Percentiles rank a stretch among this genome's conserved stretches.
phyloP scores from a whole-genome alignment of 2,888 invertebrate species.

The Mesochorus sp. region DNA sequence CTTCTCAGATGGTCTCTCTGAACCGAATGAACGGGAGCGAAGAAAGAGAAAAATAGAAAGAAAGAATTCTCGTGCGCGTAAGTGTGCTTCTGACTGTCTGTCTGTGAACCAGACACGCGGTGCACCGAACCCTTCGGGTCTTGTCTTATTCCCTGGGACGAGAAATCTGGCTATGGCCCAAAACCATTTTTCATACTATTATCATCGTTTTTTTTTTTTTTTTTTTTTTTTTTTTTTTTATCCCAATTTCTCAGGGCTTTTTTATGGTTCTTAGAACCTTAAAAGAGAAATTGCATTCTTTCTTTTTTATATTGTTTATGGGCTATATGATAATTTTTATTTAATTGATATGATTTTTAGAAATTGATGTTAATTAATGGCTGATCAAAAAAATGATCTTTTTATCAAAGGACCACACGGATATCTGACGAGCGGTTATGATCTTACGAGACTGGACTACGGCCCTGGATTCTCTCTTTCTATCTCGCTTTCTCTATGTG shows the following conservation, averaged over 20 bases:
- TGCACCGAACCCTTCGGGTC: constrained; percentile 40
- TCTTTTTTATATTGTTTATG: neutral
- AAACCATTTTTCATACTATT: constrained; percentile 20
- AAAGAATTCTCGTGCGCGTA: constrained; percentile 19
- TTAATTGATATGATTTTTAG: too few relatives aligned
- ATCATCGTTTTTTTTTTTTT: constrained; percentile 28
- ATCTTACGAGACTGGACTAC: constrained; percentile 41
- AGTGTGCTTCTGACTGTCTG: constrained; percentile 12
- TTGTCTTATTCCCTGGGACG: constrained; percentile 3
- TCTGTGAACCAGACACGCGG: constrained; percentile 49
- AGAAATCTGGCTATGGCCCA: constrained; percentile 50
- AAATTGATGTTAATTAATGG: neutral
- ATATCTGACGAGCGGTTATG: constrained; percentile 20
- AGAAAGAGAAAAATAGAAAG: constrained; percentile 14
- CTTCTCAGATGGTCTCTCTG: constrained; percentile 41
- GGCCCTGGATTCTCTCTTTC: constrained; percentile 39
- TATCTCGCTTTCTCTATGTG: constrained; percentile 39
- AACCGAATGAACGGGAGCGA: constrained; percentile 37
- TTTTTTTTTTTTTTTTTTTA: neutral
- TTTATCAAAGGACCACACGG: neutral
- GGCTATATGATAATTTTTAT: too few relatives aligned
- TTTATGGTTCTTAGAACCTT: too few relatives aligned
- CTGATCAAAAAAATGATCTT: neutral
- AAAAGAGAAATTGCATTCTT: too few relatives aligned
- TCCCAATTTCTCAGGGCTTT: too few relatives aligned